Conservation (phyloP, 2,113 vertebrate genomes). For the Clarias macrocephalus region DNA sequence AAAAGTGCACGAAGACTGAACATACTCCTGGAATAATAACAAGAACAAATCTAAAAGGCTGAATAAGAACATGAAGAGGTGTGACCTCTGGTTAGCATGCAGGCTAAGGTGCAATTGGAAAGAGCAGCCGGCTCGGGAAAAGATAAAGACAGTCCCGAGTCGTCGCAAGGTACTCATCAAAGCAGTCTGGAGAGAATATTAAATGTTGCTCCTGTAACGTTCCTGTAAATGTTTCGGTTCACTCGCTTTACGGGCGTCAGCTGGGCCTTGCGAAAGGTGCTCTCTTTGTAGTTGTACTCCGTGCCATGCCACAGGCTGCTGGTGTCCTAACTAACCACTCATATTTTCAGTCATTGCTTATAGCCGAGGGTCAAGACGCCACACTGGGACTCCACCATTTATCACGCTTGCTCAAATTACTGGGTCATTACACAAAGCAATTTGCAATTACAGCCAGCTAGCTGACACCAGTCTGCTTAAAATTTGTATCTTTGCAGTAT, state of each 20-base stretch:
- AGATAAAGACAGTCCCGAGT: conserved; percentile 40
- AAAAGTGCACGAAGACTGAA: not conserved
- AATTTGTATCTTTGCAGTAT: conserved; percentile 24
- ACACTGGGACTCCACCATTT: conserved; percentile 44
- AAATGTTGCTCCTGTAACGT: conserved; percentile 19
- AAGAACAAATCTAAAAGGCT: not conserved
- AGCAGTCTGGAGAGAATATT: conserved; percentile 26
- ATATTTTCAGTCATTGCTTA: conserved; percentile 41
- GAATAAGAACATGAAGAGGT: not conserved
- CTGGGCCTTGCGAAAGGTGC: not conserved
- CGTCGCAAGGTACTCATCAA: conserved; percentile 27
- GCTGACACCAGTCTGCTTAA: conserved; percentile 32
- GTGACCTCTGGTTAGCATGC: not conserved
- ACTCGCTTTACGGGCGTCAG: conserved; percentile 1
- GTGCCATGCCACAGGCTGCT: conserved; percentile 20
- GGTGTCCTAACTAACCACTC: conserved; percentile 36
- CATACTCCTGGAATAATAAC: not conserved
- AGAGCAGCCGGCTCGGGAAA: conserved; percentile 11
- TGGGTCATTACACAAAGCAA: conserved; percentile 53
- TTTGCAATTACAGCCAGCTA: conserved; percentile 24
- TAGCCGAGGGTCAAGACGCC: conserved; percentile 40
- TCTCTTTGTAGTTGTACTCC: not conserved
- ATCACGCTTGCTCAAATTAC: conserved; percentile 51
- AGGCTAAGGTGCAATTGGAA: conserved; percentile 1
- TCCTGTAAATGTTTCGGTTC: conserved; percentile 32